Evolutionary conservation across 2,888 invertebrate species (phyloP).

Genomic region (Leptura quadrifasciata): DNA sequence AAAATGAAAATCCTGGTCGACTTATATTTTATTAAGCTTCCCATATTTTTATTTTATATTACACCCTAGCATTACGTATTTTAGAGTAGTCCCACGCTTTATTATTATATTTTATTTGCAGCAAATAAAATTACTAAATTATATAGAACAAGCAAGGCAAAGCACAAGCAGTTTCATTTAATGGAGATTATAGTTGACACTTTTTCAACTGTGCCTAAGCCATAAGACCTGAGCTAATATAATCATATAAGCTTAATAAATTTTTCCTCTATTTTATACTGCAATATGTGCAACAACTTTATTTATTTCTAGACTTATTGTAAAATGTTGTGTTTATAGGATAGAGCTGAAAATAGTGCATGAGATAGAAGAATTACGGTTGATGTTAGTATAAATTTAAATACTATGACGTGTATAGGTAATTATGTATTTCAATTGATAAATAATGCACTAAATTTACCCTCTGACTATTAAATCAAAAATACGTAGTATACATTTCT

Average conservation of each 20-base stretch:
- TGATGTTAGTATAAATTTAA: no score
- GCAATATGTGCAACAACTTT: constrained; percentile 32
- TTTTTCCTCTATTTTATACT: constrained; percentile 29
- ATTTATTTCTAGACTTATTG: constrained; percentile 6
- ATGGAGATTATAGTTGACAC: constrained; percentile 17
- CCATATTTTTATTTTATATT: not conserved
- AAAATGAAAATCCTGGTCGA: no score
- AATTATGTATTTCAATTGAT: no score
- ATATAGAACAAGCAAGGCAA: constrained; percentile 28
- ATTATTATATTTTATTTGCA: not conserved
- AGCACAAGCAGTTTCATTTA: constrained; percentile 20
- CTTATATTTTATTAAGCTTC: not conserved
- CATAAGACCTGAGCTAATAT: constrained; percentile 24
- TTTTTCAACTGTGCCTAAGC: constrained; percentile 27
- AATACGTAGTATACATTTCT: no score
- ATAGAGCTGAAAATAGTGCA: no score
- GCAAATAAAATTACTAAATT: constrained; percentile 7
- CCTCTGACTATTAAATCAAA: no score
- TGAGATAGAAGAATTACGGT: no score
- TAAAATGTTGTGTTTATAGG: not conserved
- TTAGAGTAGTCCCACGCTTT: not conserved
- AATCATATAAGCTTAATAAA: constrained; percentile 40
- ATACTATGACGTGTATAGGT: no score
- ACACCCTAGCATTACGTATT: not conserved
- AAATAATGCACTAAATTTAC: no score